Base-by-base conservation (phyloP, 2,797 vertebrate species). In the Bradypus variegatus region DNA sequence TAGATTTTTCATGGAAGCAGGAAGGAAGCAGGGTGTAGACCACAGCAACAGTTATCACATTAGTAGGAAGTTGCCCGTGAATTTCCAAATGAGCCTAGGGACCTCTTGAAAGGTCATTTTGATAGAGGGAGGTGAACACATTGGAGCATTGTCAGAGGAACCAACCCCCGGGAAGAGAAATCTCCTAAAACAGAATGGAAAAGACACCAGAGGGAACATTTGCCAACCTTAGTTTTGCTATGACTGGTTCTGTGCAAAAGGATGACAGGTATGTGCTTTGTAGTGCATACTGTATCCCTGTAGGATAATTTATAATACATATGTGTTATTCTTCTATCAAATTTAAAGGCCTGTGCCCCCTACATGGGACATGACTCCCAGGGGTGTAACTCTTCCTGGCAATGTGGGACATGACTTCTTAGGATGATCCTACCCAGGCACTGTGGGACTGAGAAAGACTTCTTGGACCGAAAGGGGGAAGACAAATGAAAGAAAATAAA, bases 1-100 rank as follows among this genome's bases (percentile, higher is more conserved):
- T n/a, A n/a, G n/a, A n/a, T n/a, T n/a, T n/a, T n/a, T n/a, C n/a
- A n/a, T n/a, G n/a, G n/a, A n/a, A n/a, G n/a, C n/a, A n/a, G n/a
- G n/a, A n/a, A n/a, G n/a, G n/a, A n/a, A n/a, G n/a, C n/a, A n/a
- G n/a, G n/a, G n/a, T n/a, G n/a, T n/a, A n/a, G n/a, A n/a, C n/a
- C n/a, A n/a, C n/a, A n/a, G n/a, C n/a, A n/a, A n/a, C n/a, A n/a
- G n/a, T n/a, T n/a, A n/a, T n/a, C n/a, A n/a, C n/a, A n/a, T n/a
- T n/a, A n/a, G n/a, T n/a, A n/a, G n/a, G n/a, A n/a, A n/a, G n/a
- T n/a, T n/a, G n/a, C n/a, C n/a, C n/a, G n/a, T n/a, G n/a, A n/a
- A 58, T 79, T 91, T 92, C 29, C 76, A 86, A 84, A 79, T 83
- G 85, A 91, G 41, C 64, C 67, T 50, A 77, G n/a, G 27, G 65